Conservation (phyloP, 1,140 invertebrate species). For the Theocolax elegans region DNA sequence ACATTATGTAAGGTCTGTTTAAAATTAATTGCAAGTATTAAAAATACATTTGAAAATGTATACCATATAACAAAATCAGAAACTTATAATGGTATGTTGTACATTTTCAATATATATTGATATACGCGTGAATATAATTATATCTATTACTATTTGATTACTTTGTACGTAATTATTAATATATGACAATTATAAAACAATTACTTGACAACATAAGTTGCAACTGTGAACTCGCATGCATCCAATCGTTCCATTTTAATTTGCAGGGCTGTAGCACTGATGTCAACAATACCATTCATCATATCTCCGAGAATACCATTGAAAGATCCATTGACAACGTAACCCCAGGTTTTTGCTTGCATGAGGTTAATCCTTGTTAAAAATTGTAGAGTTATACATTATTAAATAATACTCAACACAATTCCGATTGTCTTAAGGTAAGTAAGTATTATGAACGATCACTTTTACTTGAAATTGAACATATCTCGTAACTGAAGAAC, state of each 20-base stretch:
- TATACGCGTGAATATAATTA: background rate
- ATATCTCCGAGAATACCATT: conserved; percentile 76
- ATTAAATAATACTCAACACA: too few species aligned
- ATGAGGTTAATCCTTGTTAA: conserved; percentile 67
- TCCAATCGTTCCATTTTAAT: conserved; percentile 70
- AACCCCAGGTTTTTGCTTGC: conserved; percentile 73
- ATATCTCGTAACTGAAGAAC: conserved; percentile 71
- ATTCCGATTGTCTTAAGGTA: too few species aligned
- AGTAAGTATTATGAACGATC: background rate
- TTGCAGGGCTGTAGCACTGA: conserved; percentile 72
- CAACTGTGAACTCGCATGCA: conserved; percentile 71
- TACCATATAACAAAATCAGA: background rate
- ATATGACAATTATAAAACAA: background rate
- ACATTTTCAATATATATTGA: background rate
- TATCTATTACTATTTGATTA: too few species aligned
- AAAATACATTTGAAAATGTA: background rate
- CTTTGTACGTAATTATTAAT: too few species aligned
- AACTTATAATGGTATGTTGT: too few species aligned
- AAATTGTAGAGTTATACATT: background rate
- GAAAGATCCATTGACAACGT: conserved; percentile 72
- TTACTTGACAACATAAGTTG: conserved; percentile 72
- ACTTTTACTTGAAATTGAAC: conserved; percentile 72
- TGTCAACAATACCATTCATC: conserved; percentile 69
- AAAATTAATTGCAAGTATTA: background rate
- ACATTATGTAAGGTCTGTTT: conserved; percentile 71